A percentile compares a stretch with the other conserved stretches of the same genome.
phyloP scores from a whole-genome alignment of 2,797 vertebrate species.

The Tenualosa ilisha region DNA sequence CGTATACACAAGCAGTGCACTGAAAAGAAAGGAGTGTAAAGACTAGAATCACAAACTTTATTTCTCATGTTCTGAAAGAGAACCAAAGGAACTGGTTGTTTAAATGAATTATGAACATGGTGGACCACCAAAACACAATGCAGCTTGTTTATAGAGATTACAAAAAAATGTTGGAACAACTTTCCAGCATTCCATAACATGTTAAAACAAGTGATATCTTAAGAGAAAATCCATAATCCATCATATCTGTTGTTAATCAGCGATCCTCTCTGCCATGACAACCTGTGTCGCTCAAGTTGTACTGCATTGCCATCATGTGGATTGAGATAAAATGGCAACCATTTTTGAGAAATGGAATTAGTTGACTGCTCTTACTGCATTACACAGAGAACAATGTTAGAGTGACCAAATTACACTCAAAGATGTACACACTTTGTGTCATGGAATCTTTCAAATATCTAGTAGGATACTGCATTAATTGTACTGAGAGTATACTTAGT shows the following conservation, averaged over 20 bases:
- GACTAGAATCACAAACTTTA: not conserved
- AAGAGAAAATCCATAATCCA: not conserved
- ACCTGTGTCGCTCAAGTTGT: not conserved
- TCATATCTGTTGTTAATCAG: not conserved
- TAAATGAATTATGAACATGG: not conserved
- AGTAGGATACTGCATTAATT: not conserved
- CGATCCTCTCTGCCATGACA: not conserved
- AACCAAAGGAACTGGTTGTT: not conserved
- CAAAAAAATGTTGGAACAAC: not conserved
- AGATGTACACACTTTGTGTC: not conserved
- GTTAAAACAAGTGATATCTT: not conserved
- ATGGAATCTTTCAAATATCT: not conserved
- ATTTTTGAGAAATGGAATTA: not conserved
- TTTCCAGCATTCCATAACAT: not conserved
- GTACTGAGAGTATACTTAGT: not conserved
- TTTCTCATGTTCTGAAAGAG: not conserved
- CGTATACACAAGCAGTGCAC: not conserved
- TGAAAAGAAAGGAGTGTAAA: not conserved
- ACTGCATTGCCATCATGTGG: conserved; percentile 18
- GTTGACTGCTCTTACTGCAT: not conserved
- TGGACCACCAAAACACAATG: not conserved
- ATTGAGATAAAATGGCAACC: not conserved
- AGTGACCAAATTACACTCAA: not conserved
- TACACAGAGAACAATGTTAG: not conserved
- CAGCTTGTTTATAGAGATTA: not conserved